Evolutionary conservation across 2,797 vertebrate species (phyloP).

Genomic region (Poeciliopsis gracilis): DNA sequence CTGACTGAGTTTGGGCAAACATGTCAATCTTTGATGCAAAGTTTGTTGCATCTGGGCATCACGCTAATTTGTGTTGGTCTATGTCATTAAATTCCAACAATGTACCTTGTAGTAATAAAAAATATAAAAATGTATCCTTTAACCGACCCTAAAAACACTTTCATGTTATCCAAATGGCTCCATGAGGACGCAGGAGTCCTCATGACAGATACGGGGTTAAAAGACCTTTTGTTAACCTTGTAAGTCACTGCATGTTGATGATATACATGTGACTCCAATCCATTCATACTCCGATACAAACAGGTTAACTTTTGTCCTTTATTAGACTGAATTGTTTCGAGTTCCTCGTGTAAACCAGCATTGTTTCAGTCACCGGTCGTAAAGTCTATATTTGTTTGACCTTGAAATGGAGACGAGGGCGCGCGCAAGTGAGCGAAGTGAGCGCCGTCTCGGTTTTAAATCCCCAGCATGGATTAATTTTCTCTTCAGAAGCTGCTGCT

Average conservation of each 20-base stretch:
- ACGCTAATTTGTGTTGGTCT: not conserved
- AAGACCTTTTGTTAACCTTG: not conserved
- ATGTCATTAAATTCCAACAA: no score
- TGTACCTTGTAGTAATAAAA: not conserved
- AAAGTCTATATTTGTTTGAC: slow-evolving; percentile 1
- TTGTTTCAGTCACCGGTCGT: not conserved
- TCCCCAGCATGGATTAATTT: slow-evolving; percentile 37
- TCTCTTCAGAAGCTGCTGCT: slow-evolving; percentile 36
- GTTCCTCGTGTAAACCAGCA: not conserved
- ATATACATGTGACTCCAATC: not conserved
- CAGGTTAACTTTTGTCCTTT: not conserved
- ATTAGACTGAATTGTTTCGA: slow-evolving; percentile 16
- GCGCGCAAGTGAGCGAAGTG: slow-evolving; percentile 15
- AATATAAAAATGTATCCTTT: not conserved
- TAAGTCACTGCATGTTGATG: not conserved
- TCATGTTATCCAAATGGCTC: no score
- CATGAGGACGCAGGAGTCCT: no score
- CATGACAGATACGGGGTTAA: no score
- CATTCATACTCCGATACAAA: not conserved
- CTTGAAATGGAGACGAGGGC: slow-evolving; percentile 3
- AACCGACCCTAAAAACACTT: no score
- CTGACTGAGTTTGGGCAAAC: not conserved
- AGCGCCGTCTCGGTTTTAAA: slow-evolving; percentile 28
- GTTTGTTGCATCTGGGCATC: not conserved
- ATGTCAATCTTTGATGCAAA: not conserved